These are phyloP conservation scores for Engraulis encrasicolus DNA, from an alignment of 2,113 vertebrate genomes.

Conservation along the genomic window DNA sequence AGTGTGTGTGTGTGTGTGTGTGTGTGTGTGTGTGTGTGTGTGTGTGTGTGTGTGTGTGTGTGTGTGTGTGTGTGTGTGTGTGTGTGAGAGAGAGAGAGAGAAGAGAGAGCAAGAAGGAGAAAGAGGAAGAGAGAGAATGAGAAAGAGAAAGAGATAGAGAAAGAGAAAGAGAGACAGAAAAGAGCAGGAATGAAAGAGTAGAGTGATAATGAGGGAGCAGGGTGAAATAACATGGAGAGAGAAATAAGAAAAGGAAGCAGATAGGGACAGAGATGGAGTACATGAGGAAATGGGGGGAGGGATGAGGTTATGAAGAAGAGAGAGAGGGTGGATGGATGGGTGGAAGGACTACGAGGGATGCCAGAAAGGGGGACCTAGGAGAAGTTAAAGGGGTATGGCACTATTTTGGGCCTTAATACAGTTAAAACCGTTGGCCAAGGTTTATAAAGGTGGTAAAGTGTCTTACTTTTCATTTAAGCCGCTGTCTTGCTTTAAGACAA, in stretches of 20 bases:
- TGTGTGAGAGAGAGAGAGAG: no score
- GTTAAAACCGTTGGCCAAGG: no score
- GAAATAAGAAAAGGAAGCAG: background rate
- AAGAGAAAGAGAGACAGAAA: background rate
- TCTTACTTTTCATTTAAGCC: no score
- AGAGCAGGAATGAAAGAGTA: background rate
- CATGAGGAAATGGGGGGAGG: background rate
- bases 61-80: no score
- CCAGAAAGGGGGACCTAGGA: background rate
- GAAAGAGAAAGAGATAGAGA: background rate
- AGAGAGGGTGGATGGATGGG: background rate
- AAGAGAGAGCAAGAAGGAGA: background rate
- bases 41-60: no score
- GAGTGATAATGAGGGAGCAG: background rate
- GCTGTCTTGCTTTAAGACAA: no score
- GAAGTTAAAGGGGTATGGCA: background rate
- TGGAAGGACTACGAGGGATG: background rate
- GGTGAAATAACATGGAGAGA: background rate
- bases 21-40: no score
- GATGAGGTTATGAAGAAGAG: background rate
- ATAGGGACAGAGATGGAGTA: background rate
- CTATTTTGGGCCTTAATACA: no score
- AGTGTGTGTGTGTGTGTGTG: no score
- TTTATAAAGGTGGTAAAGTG: no score
- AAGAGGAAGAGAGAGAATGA: background rate